A percentile compares a stretch with the other conserved stretches of the same genome.
Conservation (phyloP, 2,888 invertebrate species). For the Rhynchonema sp. region DNA sequence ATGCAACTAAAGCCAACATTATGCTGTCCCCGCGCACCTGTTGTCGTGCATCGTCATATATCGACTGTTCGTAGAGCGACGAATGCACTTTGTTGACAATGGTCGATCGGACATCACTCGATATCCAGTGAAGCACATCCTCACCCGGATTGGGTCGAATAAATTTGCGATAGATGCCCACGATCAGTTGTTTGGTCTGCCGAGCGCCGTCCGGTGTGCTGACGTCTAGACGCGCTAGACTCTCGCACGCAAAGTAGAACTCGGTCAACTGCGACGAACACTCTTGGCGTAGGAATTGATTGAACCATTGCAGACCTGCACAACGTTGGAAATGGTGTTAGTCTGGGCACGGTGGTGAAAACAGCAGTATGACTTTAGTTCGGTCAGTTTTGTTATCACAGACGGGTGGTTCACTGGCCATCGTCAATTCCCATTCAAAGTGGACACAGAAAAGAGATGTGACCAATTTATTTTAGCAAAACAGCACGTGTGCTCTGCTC, state of each 20-base stretch:
- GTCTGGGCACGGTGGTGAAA: not conserved
- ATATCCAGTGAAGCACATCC: not conserved
- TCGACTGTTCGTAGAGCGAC: not conserved
- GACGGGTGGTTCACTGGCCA: too few species aligned
- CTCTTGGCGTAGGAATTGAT: not conserved
- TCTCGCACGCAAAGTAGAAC: slow-evolving; percentile 3
- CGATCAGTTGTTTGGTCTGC: not conserved
- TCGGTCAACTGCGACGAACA: not conserved
- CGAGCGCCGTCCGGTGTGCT: not conserved
- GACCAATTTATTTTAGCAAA: too few species aligned
- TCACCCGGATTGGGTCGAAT: not conserved
- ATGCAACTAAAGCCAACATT: too few species aligned
- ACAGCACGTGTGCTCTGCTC: too few species aligned
- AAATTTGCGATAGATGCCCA: not conserved
- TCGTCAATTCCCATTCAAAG: too few species aligned
- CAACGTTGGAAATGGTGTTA: too few species aligned
- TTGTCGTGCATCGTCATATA: not conserved
- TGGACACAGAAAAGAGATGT: too few species aligned
- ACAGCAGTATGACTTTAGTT: not conserved
- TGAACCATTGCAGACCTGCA: not conserved
- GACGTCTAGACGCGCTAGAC: not conserved
- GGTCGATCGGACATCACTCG: not conserved
- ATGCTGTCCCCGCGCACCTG: too few species aligned
- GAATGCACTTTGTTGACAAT: not conserved
- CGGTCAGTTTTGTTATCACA: too few species aligned